Base-by-base conservation (phyloP, 2,888 invertebrate genomes). In the Drosophila pegasa region DNA sequence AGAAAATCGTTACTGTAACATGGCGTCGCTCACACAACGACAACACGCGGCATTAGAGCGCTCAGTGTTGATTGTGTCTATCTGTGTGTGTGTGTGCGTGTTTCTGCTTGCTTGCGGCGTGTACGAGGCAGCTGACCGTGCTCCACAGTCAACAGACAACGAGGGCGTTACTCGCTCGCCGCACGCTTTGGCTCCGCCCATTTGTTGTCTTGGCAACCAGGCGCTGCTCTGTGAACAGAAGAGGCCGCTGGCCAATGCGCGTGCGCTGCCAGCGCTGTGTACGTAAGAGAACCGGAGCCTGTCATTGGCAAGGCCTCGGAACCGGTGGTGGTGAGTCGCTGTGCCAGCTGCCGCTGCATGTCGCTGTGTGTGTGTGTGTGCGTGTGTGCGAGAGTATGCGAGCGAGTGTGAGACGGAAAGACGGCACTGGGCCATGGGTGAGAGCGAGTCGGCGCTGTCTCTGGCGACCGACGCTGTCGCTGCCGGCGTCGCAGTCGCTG, bases 1-100 rank as follows among this genome's bases (percentile, higher is more conserved):
- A 78, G 88, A 85, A 87, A 88, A 87, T 88, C 87, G 89, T 87
- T 89, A 87, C 81, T 85, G 83, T 85, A 89, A 82, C 73, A 89
- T 89, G 89, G 89, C 86, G 89, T 87, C 89, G 86, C 87, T 81
- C 82, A 84, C 85, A 67, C 77, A 69, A 25, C 63, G 38, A 14
- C 40, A 33, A 59, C 58, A 31, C 59, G 62, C 47, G 62, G 62
- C 65, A 51, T 63, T 63, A 63, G 63, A 31, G 64, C 54, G 48
- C 60, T 63, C 38, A 35, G 9, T 18, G 25, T 14, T 38, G 25
- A 3, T 20, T 20, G 1, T 50, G 12, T n/a, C 9, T n/a, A 16
- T 37, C 38, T 16, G 40, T 33, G 16, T 40, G 45, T 47, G 51
- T 35, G 10, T 20, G 27, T 41, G 27, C 38, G 58, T 47, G 14